Conservation (phyloP, 1,140 invertebrate species). For the Drosophila kurseongensis region DNA sequence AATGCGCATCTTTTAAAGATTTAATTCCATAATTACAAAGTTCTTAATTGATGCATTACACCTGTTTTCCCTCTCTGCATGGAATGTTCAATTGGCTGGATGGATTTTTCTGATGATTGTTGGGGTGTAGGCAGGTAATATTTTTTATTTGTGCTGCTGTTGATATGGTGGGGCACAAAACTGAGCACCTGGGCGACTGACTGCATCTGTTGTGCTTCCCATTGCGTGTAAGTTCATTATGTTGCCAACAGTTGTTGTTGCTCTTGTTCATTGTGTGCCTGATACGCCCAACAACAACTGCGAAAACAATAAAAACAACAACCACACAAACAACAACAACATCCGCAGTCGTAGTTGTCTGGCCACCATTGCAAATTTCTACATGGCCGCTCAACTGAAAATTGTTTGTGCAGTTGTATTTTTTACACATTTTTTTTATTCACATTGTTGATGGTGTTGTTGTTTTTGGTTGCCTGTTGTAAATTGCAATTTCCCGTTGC, state of each 20-base stretch:
- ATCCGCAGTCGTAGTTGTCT: conserved; percentile 63
- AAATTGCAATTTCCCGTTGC: conserved; percentile 74
- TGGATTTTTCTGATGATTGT: conserved; percentile 34
- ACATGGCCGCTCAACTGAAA: conserved; percentile 84
- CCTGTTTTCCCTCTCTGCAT: conserved; percentile 25
- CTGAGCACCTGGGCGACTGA: conserved; percentile 30
- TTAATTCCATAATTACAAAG: not conserved
- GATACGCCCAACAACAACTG: conserved; percentile 55
- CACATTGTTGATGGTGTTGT: conserved; percentile 49
- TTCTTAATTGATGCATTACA: conserved; percentile 19
- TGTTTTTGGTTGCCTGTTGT: conserved; percentile 59
- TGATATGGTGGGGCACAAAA: conserved; percentile 38
- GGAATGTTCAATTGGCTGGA: conserved; percentile 25
- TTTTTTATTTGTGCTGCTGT: conserved; percentile 15
- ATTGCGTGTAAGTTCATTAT: conserved; percentile 83
- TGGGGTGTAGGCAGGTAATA: conserved; percentile 8
- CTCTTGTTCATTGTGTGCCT: conserved; percentile 65
- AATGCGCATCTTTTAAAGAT: not conserved
- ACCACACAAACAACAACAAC: conserved; percentile 34
- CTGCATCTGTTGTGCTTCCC: conserved; percentile 76
- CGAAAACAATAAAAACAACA: conserved; percentile 30
- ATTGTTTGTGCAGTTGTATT: conserved; percentile 78
- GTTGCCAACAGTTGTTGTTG: conserved; percentile 55
- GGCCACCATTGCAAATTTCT: conserved; percentile 81
- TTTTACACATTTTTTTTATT: conserved; percentile 50